Base-by-base conservation (phyloP, 2,113 vertebrate species). In the Mastomys coucha region DNA sequence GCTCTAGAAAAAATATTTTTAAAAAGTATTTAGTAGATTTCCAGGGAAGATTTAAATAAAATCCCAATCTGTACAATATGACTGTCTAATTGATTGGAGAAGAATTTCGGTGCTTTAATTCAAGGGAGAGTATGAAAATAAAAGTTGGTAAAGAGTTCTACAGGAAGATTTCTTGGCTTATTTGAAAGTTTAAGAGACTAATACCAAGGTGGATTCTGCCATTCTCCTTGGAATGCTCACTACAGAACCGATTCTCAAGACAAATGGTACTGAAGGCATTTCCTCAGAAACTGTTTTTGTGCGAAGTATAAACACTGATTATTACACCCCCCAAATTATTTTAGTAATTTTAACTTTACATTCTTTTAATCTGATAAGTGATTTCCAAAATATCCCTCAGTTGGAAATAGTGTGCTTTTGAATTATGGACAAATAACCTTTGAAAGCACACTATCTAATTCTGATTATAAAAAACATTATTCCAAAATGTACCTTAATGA, bases 401-500 rank as follows among this genome's bases (percentile, higher is more conserved):
- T 75, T 93, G 39, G 36, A 82, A 93, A 65, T 73, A 31, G n/a
- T 72, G 0, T 53, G 10, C 13, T 92, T 58, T 86, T 76, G 60
- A 92, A 75, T 28, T 84, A 3, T 65, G 42, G 31, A 31, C 3
- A 90, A 86, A 39, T 7, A 58, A 12, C 69, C 7, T 95, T 90
- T 80, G 67, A 75, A 93, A 92, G 13, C 72, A 93, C 19, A 69
- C 39, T 84, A n/a, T 16, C 73, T 78, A 53, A 81, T 65, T 76
- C 39, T 70, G 81, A 94, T 63, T 0, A 49, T 49, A 36, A 87
- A 95, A 91, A 87, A 3, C 10, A 51, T 91, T 58, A 8, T 60
- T 88, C 93, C 26, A 65, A 84, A 85, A 85, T 95, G 90, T 97
- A 88, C 20, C 89, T 96, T 88, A 93, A 91, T 78, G 84, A 92